Base-by-base conservation (phyloP, 2,888 invertebrate genomes). In the Mesorhabditis spiculigera region DNA sequence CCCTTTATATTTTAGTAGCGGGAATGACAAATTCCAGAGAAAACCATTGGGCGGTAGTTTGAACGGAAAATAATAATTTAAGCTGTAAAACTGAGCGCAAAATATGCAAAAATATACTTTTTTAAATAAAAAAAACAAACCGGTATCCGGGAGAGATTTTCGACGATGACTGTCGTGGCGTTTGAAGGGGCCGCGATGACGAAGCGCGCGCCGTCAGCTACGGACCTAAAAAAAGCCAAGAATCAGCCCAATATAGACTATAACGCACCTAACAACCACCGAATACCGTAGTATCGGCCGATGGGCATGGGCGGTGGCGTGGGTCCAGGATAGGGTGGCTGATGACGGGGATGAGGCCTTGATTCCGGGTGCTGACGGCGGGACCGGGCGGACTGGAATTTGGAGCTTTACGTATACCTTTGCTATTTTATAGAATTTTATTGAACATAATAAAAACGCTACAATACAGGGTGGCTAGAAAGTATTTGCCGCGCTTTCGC, bases 331-430 rank as follows among this genome's bases (percentile, higher is more conserved):
- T n/a, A 84, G 72, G 28, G 84, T 84, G 4, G 81, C 80, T 4
- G 82, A 78, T 6, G 75, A 74, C 63, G 83, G 82, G 4, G 83
- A 73, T 67, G 73, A 75, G 1, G 77, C 71, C 69, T 75, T 77
- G 43, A 84, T 72, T 63, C 78, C 78, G 4, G 84, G 84, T 43
- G 80, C 79, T 13, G 82, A 81, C n/a, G 84, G 84, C 5, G 83
- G 72, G 10, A 79, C 79, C 5, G 84, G 84, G 41, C 75, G 73
- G 3, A 84, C 84, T 84, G 73, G 68, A 82, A 80, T 43, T 50
- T 50, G n/a, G 63, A 41, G 28, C 28, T 28, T 28, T 28, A 28
- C 28, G 28, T 28, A 28, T 28, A 28, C 28, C 28, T 28, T 28
- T 28, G 28, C 28, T 28, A 28, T 28, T 28, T 28, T 28, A 28